Evolutionary conservation across 2,113 vertebrate genomes (phyloP).

Genomic region (Halichoeres trimaculatus): DNA sequence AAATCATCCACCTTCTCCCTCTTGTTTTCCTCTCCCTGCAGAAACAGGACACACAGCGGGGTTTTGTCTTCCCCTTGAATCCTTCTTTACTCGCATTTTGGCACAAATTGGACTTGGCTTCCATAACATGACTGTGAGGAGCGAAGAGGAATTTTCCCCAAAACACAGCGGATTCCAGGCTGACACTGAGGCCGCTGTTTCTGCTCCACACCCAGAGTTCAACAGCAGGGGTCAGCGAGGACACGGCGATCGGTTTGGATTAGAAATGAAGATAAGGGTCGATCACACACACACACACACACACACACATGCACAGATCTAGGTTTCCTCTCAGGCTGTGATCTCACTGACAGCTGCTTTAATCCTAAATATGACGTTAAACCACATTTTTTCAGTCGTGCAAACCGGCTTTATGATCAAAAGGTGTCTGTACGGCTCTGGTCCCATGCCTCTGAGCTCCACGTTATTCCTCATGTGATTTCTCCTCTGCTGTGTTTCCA

Average conservation of each 20-base stretch:
- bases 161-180: conserved; percentile 80
- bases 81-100: conserved; percentile 64
- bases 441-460: background rate
- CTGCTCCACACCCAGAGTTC: conserved; percentile 74
- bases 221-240: conserved; percentile 39
- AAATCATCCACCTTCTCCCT: conserved; percentile 42
- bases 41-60: conserved; percentile 52
- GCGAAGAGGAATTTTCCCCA: conserved; percentile 74
- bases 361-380: too few relatives aligned
- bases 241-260: conserved; percentile 26
- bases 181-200: conserved; percentile 71
- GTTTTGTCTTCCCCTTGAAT: conserved; percentile 57
- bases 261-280: background rate
- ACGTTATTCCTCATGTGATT: conserved; percentile 15
- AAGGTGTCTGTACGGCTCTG: background rate
- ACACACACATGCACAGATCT: background rate
- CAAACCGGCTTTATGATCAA: too few relatives aligned
- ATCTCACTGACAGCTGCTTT: background rate
- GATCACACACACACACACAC: background rate
- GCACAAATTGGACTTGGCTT: conserved; percentile 68
- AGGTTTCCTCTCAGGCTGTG: background rate
- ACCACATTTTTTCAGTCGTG: too few relatives aligned
- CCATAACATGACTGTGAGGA: conserved; percentile 63
- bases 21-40: conserved; percentile 30
- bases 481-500: conserved; percentile 36